phyloP scores from a whole-genome alignment of 2,888 invertebrate genomes.

The Lamellibrachia satsuma region DNA sequence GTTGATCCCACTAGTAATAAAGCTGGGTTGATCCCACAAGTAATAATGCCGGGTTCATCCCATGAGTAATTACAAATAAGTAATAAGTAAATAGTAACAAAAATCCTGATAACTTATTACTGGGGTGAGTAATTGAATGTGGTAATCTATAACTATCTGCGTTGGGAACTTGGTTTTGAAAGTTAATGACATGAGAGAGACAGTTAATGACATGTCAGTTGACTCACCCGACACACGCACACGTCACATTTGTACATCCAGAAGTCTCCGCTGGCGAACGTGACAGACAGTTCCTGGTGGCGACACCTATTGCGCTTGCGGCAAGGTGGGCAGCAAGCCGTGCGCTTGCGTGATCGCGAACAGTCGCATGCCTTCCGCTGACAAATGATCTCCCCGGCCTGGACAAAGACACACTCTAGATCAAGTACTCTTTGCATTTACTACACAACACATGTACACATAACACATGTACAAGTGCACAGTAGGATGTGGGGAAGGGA shows the following conservation, averaged over 20 bases:
- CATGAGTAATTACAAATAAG: conserved; percentile 18
- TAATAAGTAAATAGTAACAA: background rate
- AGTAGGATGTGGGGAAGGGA: too few relatives aligned
- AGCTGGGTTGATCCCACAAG: background rate
- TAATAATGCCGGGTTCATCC: background rate
- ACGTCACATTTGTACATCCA: conserved; percentile 93
- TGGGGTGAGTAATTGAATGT: too few relatives aligned
- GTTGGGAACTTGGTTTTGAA: background rate
- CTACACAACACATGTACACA: background rate
- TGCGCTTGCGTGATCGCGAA: conserved; percentile 59
- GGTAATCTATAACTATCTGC: too few relatives aligned
- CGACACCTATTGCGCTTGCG: conserved; percentile 68
- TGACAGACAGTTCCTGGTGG: conserved; percentile 79
- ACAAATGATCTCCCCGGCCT: conserved; percentile 71
- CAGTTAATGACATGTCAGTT: background rate
- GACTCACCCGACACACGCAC: conserved; percentile 85
- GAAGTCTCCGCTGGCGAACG: conserved; percentile 82
- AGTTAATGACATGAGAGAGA: background rate
- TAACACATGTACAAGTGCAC: too few relatives aligned
- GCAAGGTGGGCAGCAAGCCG: conserved; percentile 84
- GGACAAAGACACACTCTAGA: conserved; percentile 26
- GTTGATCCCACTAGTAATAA: background rate
- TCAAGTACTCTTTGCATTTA: background rate
- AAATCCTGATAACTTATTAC: background rate
- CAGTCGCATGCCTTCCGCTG: conserved; percentile 78